phyloP scores from a whole-genome alignment of 2,797 vertebrate genomes.

The Momotus momota region DNA sequence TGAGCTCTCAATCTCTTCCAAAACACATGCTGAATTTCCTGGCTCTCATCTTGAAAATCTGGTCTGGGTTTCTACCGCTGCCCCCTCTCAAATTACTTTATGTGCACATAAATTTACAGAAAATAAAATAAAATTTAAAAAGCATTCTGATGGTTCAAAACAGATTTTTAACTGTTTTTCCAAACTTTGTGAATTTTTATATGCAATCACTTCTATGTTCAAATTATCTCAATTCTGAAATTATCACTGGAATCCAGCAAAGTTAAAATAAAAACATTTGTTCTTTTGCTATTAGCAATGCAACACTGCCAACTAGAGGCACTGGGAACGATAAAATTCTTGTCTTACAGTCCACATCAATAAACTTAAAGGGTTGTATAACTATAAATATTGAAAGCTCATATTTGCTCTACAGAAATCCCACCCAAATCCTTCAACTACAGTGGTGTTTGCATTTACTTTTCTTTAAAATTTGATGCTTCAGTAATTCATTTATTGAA shows the following conservation, averaged over 20 bases:
- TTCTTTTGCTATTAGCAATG: background rate
- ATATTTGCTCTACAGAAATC: background rate
- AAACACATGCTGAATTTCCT: constrained; percentile 69
- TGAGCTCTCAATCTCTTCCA: constrained; percentile 56
- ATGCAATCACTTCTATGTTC: background rate
- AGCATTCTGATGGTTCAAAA: background rate
- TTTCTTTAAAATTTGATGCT: background rate
- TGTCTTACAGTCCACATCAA: background rate
- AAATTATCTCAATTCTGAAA: background rate
- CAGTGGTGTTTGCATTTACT: background rate
- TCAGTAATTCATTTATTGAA: background rate
- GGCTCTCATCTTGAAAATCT: constrained; percentile 63
- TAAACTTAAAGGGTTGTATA: background rate
- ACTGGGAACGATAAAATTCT: background rate
- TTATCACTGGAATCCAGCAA: background rate
- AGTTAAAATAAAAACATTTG: background rate
- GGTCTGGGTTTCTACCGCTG: constrained; percentile 27
- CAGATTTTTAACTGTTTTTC: background rate
- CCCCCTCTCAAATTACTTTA: constrained; percentile 27
- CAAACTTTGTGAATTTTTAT: background rate
- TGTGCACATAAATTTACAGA: background rate
- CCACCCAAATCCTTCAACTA: background rate
- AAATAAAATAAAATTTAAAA: background rate
- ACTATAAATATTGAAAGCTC: background rate
- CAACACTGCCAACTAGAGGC: constrained; percentile 68